These are phyloP conservation scores for Oscheius sp. DNA, from an alignment of 2,888 invertebrate genomes.

Conservation along the genomic window DNA sequence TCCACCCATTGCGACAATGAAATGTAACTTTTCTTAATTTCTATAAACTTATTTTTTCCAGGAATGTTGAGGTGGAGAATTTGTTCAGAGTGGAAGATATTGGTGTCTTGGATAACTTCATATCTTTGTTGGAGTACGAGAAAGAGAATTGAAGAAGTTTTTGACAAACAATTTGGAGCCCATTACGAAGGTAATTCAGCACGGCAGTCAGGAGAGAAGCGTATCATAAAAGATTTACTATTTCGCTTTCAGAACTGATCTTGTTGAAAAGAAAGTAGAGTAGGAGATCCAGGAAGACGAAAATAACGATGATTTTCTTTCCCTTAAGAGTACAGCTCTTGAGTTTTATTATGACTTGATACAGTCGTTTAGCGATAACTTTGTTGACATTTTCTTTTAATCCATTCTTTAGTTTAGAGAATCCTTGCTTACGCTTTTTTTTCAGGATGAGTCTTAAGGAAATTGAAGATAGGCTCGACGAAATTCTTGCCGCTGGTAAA, in stretches of 20 bases:
- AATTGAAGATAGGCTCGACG: too few species aligned
- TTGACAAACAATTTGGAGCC: constrained; percentile 10
- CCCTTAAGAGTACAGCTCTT: constrained; percentile 3
- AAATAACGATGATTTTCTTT: neutral
- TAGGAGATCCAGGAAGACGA: too few species aligned
- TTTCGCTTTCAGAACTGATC: neutral
- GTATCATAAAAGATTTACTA: neutral
- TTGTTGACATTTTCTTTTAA: too few species aligned
- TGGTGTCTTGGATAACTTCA: constrained; percentile 4
- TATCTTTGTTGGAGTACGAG: constrained; percentile 23
- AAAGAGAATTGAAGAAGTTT: constrained; percentile 22
- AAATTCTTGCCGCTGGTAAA: too few species aligned
- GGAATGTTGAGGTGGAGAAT: neutral
- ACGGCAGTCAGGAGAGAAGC: constrained; percentile 5
- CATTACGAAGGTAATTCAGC: neutral
- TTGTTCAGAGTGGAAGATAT: constrained; percentile 25
- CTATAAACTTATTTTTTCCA: neutral
- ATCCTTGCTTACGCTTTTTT: too few species aligned
- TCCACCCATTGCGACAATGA: neutral
- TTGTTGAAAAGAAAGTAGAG: too few species aligned
- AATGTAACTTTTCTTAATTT: neutral
- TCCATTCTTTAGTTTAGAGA: too few species aligned
- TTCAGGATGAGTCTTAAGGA: too few species aligned
- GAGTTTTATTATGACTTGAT: constrained; percentile 5
- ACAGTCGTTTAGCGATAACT: too few species aligned